Percentiles rank a stretch among this genome's conserved stretches.
phyloP scores from a whole-genome alignment of 2,888 invertebrate genomes.

The Julus scandinavius region DNA sequence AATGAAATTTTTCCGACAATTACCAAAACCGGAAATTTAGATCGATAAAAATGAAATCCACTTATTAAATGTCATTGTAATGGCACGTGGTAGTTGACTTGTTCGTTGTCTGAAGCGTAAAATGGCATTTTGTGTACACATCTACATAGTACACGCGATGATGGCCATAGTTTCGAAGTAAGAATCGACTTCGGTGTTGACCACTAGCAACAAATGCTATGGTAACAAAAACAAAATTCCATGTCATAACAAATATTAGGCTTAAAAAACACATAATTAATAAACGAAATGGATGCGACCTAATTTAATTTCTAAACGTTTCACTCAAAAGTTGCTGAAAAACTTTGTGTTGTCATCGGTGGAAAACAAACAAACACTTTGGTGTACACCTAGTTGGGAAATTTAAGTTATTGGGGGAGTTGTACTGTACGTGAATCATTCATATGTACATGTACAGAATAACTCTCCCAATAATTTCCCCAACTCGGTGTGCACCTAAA shows the following conservation, averaged over 20 bases:
- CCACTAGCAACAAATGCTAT: slow-evolving; percentile 19
- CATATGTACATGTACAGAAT: too few species aligned
- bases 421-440: too few species aligned
- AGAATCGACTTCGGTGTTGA: slow-evolving; percentile 14
- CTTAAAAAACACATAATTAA: not conserved
- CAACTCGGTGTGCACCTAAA: too few species aligned
- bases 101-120: not conserved
- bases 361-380: too few species aligned
- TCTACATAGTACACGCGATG: not conserved
- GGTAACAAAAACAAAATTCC: not conserved
- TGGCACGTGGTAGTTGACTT: not conserved
- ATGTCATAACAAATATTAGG: slow-evolving; percentile 15
- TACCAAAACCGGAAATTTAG: not conserved
- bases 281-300: not conserved
- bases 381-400: too few species aligned
- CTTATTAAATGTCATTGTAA: not conserved
- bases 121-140: not conserved
- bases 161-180: not conserved
- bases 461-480: too few species aligned
- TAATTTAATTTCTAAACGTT: too few species aligned
- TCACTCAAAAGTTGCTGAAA: too few species aligned
- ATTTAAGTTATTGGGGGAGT: too few species aligned
- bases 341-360: too few species aligned
- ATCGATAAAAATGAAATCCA: not conserved
- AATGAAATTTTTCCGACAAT: not conserved